Evolutionary conservation across 2,113 vertebrate genomes (phyloP).

Genomic region (Syrrhaptes paradoxus): DNA sequence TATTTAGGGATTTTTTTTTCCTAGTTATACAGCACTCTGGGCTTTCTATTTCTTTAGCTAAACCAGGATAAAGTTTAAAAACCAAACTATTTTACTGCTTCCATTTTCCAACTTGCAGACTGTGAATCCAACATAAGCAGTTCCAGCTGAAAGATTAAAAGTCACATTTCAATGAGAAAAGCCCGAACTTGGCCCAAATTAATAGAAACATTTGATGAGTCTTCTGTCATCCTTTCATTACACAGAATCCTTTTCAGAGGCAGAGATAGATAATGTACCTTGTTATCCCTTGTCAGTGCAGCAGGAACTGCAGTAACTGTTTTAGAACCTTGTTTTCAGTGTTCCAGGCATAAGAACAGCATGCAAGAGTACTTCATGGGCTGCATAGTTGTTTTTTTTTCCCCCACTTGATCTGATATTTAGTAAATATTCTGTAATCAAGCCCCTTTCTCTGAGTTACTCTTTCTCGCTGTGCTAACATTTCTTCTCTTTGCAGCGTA

Average conservation of each 20-base stretch:
- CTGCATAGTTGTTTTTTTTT: not conserved
- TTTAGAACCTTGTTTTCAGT: not conserved
- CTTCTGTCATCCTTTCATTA: not conserved
- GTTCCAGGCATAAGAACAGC: not conserved
- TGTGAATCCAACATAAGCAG: not conserved
- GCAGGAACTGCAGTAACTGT: not conserved
- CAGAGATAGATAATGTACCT: not conserved
- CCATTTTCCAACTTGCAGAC: not conserved
- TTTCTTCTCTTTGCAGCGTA: not conserved
- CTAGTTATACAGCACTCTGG: not conserved
- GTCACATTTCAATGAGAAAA: not conserved
- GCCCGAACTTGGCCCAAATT: not conserved
- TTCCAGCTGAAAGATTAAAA: not conserved
- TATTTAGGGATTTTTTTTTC: not conserved
- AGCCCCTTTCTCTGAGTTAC: not conserved
- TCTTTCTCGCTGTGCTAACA: not conserved
- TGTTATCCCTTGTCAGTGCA: not conserved
- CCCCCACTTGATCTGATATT: not conserved
- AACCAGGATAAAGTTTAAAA: not conserved
- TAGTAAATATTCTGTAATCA: not conserved
- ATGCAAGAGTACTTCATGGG: not conserved
- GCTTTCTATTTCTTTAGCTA: not conserved
- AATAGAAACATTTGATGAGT: not conserved
- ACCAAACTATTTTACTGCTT: not conserved
- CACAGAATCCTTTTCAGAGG: accelerated